These are phyloP conservation scores for Drosophila kanekoi DNA, from an alignment of 2,888 invertebrate species.

Conservation along the genomic window DNA sequence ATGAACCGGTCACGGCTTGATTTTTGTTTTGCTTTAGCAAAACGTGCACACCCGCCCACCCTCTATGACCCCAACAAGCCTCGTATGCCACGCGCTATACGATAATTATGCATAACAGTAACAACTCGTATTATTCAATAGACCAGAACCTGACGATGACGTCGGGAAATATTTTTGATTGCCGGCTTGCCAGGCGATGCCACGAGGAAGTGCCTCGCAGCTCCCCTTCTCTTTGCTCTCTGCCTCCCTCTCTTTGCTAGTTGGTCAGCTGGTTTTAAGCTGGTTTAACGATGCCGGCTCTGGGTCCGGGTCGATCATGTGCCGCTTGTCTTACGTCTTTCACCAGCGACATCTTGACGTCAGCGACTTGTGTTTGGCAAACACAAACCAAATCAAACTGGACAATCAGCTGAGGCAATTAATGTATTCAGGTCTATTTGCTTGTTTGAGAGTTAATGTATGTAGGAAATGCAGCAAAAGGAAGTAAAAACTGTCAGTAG, in stretches of 20 bases:
- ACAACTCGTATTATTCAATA: slow-evolving; percentile 38
- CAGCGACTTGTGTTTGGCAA: slow-evolving; percentile 9
- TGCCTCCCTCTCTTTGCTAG: slow-evolving; percentile 5
- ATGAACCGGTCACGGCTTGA: slow-evolving; percentile 55
- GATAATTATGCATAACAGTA: slow-evolving; percentile 35
- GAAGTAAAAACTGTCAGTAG: background rate
- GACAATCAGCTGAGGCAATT: slow-evolving; percentile 23
- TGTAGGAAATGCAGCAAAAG: slow-evolving; percentile 5
- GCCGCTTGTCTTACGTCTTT: slow-evolving; percentile 40
- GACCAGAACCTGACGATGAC: slow-evolving; percentile 49
- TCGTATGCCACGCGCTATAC: slow-evolving; percentile 22
- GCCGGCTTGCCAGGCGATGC: slow-evolving; percentile 23
- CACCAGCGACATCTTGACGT: slow-evolving; percentile 37
- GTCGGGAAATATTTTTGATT: slow-evolving; percentile 3
- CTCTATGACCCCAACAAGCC: background rate
- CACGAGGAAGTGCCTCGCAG: slow-evolving; percentile 36
- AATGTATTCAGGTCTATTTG: background rate
- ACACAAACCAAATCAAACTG: slow-evolving; percentile 40
- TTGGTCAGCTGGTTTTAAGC: slow-evolving; percentile 21
- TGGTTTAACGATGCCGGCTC: slow-evolving; percentile 5
- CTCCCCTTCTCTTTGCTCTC: background rate
- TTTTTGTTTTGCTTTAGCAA: slow-evolving; percentile 36
- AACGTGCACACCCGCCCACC: slow-evolving; percentile 4
- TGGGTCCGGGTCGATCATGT: slow-evolving; percentile 29
- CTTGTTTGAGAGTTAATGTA: slow-evolving; percentile 2